Base-by-base conservation (phyloP, 2,888 invertebrate genomes). In the Macropis europaea region DNA sequence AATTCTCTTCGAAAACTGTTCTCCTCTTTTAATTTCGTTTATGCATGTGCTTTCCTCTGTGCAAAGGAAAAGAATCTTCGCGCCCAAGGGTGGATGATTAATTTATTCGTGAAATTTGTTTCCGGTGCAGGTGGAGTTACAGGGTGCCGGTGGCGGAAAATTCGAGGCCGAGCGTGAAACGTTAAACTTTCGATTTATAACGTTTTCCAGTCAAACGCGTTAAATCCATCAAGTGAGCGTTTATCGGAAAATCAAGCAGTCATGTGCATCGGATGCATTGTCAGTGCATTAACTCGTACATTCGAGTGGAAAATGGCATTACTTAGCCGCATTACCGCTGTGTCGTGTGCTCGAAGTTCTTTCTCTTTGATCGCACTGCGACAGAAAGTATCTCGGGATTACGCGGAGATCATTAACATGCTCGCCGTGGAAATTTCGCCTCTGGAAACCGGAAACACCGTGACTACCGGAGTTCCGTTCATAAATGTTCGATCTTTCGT, bases 211-310 rank as follows among this genome's bases (percentile, higher is more conserved):
- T 53, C 45, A 68, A 57, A 70, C 68, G 80, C 66, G 76, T 54
- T 57, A 53, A 64, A 75, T 72, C 72, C 61, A 60, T 76, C 67
- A 63, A 68, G 64, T 61, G 61, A 38, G 48, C 53, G 67, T 72
- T 75, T 76, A 72, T 76, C 68, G 76, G 75, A 72, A 75, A 80
- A 80, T 79, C 80, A 79, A 79, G 80, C 79, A 66, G 73, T 80
- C 80, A 71, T 62, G 73, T 69, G 79, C 63, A 70, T 56, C 30
- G 63, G 74, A 63, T 40, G 62, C 74, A 50, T 62, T 72, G 72
- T 73, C 72, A 68, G 70, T 69, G 75, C 70, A 77, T 77, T 69
- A 79, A 63, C 57, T 71, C 67, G 69, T 52, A 52, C 71, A 36
- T 57, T 34, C 69, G 60, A 52, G 80, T 54, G 80, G 79, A 79